Conservation (phyloP, 2,888 invertebrate species). For the Pristionchus arcanus region DNA sequence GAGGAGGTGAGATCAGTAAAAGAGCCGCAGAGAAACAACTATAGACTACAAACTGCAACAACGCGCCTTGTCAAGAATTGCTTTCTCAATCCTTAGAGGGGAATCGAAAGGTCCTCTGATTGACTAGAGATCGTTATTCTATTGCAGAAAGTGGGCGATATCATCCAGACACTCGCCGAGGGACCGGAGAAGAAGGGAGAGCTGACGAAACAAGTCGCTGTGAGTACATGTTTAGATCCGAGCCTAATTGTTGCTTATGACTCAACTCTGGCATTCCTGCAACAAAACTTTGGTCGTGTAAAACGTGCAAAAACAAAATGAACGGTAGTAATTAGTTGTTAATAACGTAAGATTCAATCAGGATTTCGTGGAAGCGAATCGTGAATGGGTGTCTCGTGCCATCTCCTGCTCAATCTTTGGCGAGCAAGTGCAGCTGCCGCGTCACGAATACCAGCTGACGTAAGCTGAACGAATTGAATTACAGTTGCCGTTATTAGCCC, state of each 20-base stretch:
- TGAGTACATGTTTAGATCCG: background rate
- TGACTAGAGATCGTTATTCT: background rate
- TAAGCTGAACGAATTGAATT: too few species aligned
- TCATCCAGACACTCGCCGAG: conserved; percentile 36
- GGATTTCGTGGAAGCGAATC: conserved; percentile 14
- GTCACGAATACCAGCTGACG: conserved; percentile 23
- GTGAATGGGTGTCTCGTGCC: conserved; percentile 13
- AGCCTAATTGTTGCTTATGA: too few species aligned
- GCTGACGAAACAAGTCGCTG: conserved; percentile 19
- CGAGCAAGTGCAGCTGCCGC: background rate
- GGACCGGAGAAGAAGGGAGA: conserved; percentile 30
- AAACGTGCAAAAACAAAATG: too few species aligned
- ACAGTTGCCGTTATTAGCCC: too few species aligned
- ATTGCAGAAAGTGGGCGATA: conserved; percentile 33
- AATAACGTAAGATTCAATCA: background rate
- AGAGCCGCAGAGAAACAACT: too few species aligned
- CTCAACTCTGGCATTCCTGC: too few species aligned
- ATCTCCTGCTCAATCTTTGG: conserved; percentile 1
- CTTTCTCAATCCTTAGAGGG: too few species aligned
- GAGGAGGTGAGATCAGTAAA: background rate
- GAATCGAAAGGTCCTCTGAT: too few species aligned
- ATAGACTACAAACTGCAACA: too few species aligned
- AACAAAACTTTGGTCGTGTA: too few species aligned
- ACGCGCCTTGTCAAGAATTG: too few species aligned
- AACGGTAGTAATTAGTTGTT: too few species aligned